A percentile compares a stretch with the other conserved stretches of the same genome.
phyloP scores from a whole-genome alignment of 2,113 vertebrate genomes.

The Spea bombifrons region DNA sequence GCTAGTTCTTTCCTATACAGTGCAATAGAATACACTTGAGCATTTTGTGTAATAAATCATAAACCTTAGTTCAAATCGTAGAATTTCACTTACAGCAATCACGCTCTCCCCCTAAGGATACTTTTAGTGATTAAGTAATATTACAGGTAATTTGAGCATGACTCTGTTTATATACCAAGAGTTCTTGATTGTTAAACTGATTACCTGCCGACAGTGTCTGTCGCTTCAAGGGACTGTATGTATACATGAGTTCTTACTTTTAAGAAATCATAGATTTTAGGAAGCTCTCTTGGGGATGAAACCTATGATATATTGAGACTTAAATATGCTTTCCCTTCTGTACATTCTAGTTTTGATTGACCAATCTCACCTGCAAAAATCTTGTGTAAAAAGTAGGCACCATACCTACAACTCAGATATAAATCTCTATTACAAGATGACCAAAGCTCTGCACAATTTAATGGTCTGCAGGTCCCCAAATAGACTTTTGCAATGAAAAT shows the following conservation, averaged over 20 bases:
- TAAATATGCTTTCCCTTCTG: no score
- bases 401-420: slow-evolving; percentile 19
- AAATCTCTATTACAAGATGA: slow-evolving; percentile 33
- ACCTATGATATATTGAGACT: neutral
- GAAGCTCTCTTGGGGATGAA: neutral
- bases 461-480: slow-evolving; percentile 30
- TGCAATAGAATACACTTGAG: neutral
- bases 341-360: no score
- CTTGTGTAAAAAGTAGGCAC: neutral
- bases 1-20: neutral
- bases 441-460: slow-evolving; percentile 9
- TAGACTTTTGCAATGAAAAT: slow-evolving; percentile 42
- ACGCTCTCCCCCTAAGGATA: neutral
- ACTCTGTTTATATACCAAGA: neutral
- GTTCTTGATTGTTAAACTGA: slow-evolving; percentile 1
- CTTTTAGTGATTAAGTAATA: neutral
- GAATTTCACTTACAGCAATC: neutral
- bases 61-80: neutral
- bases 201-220: neutral
- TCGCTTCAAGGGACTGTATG: slow-evolving; percentile 1
- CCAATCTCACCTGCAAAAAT: neutral
- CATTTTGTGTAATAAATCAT: neutral
- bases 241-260: slow-evolving; percentile 3
- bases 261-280: neutral
- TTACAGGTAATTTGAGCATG: slow-evolving; percentile 4